Conservation (phyloP, 2,888 invertebrate species). For the Chloromyia formosa region DNA sequence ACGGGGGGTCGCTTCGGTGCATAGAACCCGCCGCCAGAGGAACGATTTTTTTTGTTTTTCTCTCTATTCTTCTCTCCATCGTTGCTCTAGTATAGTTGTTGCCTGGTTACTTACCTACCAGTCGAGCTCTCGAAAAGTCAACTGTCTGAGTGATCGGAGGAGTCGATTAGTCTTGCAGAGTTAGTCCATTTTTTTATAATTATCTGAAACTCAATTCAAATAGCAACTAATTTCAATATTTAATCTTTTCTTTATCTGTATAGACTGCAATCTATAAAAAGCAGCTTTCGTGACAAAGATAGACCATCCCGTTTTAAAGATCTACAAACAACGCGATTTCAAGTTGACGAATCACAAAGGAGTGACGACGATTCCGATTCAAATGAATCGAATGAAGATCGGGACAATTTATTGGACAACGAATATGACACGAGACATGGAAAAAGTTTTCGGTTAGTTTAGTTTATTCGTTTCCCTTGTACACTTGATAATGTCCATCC, state of each 20-base stretch:
- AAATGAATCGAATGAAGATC: constrained; percentile 64
- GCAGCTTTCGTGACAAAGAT: constrained; percentile 71
- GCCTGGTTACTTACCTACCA: too few species aligned
- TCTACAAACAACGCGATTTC: constrained; percentile 69
- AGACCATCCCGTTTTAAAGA: constrained; percentile 72
- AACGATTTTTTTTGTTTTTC: too few species aligned
- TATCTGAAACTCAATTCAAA: not conserved
- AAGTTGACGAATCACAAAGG: constrained; percentile 65
- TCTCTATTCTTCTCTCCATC: too few species aligned
- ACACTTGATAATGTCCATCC: too few species aligned
- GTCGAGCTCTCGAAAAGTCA: too few species aligned
- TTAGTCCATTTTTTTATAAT: constrained; percentile 10
- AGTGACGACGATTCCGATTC: constrained; percentile 62
- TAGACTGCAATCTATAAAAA: constrained; percentile 66
- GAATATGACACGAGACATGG: constrained; percentile 75
- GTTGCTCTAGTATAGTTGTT: too few species aligned
- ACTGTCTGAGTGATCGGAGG: too few species aligned
- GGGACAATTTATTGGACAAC: constrained; percentile 65
- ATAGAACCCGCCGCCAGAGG: too few species aligned
- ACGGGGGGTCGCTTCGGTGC: too few species aligned
- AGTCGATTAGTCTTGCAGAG: too few species aligned
- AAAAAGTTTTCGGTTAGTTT: constrained; percentile 76
- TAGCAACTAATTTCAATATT: not conserved
- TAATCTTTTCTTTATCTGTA: constrained; percentile 33
- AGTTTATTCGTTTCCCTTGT: not conserved